Evolutionary conservation across 2,113 vertebrate species (phyloP).

Genomic region (Pelvicachromis taeniatus): DNA sequence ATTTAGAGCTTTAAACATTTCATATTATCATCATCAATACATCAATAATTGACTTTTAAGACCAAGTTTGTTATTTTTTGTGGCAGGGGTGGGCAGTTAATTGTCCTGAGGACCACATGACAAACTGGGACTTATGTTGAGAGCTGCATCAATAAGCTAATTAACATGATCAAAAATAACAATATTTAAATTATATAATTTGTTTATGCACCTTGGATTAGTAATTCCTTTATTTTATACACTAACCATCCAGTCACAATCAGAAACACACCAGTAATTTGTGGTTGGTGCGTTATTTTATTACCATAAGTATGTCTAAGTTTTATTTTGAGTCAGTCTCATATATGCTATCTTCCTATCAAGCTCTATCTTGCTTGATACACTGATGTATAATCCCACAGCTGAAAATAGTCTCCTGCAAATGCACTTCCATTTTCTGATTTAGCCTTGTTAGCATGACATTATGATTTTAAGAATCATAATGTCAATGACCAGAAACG

Average conservation of each 20-base stretch:
- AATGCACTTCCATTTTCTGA: not conserved
- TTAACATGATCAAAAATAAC: not conserved
- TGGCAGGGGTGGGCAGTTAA: too few relatives aligned
- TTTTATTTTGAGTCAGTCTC: not conserved
- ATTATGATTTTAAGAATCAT: not conserved
- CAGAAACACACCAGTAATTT: not conserved
- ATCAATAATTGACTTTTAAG: not conserved
- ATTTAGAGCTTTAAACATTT: not conserved
- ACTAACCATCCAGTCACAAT: not conserved
- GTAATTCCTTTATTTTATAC: not conserved
- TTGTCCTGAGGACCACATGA: too few relatives aligned
- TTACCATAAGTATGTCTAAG: not conserved
- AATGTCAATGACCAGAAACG: not conserved
- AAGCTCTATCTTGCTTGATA: not conserved
- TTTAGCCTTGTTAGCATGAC: not conserved
- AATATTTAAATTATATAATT: not conserved
- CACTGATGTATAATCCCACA: not conserved
- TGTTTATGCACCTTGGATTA: not conserved
- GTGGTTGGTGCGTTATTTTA: not conserved
- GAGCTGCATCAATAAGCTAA: too few relatives aligned
- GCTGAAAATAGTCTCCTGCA: not conserved
- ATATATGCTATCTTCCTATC: not conserved
- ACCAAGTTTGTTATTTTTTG: not conserved
- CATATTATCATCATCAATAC: not conserved
- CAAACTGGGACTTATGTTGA: too few relatives aligned